Percentiles rank a stretch among this genome's conserved stretches.
Conservation (phyloP, 2,113 vertebrate species). For the Alces alces region DNA sequence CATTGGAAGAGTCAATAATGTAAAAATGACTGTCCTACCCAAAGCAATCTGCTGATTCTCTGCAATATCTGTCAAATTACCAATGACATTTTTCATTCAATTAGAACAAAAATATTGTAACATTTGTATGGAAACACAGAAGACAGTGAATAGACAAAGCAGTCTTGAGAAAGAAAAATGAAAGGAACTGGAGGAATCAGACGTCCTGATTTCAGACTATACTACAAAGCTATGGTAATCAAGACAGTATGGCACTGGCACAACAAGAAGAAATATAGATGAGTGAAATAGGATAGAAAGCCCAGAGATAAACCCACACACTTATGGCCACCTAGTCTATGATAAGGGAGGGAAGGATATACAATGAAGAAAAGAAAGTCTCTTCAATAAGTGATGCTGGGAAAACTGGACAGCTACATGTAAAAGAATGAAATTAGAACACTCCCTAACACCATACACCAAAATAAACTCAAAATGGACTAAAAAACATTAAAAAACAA, state of each 20-base stretch:
- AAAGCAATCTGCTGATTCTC: neutral
- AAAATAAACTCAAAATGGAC: neutral
- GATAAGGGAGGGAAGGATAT: too few species aligned
- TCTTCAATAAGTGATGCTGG: neutral
- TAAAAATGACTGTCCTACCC: neutral
- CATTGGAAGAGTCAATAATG: neutral
- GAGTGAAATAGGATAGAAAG: neutral
- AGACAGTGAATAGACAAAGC: neutral
- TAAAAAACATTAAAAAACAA: neutral
- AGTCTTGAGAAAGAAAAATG: neutral
- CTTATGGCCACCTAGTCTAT: neutral
- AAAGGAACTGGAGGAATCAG: neutral
- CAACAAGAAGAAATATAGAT: neutral
- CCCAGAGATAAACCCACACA: neutral
- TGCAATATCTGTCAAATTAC: neutral
- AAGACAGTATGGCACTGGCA: neutral
- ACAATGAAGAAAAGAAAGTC: neutral
- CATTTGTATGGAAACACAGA: neutral
- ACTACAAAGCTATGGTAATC: neutral
- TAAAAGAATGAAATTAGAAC: neutral
- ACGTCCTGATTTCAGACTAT: neutral
- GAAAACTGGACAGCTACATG: neutral
- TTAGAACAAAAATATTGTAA: neutral
- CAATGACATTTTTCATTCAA: neutral
- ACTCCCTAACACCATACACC: neutral